Evolutionary conservation across 1,140 invertebrate species (phyloP).

Genomic region (Philopotamus ludificatus): DNA sequence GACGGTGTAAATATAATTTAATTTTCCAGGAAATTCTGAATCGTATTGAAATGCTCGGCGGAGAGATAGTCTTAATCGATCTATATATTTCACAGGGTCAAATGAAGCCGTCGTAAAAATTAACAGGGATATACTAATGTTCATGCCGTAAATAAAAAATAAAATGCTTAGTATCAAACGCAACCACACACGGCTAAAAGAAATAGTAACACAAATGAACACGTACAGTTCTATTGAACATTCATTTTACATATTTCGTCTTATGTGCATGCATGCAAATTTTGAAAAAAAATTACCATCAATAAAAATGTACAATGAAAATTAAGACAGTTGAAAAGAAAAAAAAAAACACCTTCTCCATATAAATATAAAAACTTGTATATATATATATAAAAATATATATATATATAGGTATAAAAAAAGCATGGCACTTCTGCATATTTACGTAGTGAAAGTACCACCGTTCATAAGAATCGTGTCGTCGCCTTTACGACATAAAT

Average conservation of each 20-base stretch:
- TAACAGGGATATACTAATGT: too few relatives aligned
- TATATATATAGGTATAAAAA: not conserved
- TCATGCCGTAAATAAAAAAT: too few relatives aligned
- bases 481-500: too few relatives aligned
- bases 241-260: not conserved
- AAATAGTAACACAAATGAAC: not conserved
- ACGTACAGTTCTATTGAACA: not conserved
- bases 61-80: too few relatives aligned
- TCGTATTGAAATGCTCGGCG: too few relatives aligned
- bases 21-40: too few relatives aligned
- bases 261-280: conserved; percentile 24
- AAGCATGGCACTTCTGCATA: conserved; percentile 44
- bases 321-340: conserved; percentile 12
- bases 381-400: not conserved
- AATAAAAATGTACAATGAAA: not conserved
- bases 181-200: not conserved
- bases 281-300: conserved; percentile 8
- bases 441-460: not conserved
- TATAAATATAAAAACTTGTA: not conserved
- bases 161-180: too few relatives aligned
- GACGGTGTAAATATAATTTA: too few relatives aligned
- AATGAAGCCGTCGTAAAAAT: too few relatives aligned
- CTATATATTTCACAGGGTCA: too few relatives aligned
- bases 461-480: too few relatives aligned
- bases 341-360: conserved; percentile 5